Percentiles rank a stretch among this genome's conserved stretches.
Evolutionary conservation across 2,113 vertebrate species (phyloP).

Genomic region (Calyptomena viridis): DNA sequence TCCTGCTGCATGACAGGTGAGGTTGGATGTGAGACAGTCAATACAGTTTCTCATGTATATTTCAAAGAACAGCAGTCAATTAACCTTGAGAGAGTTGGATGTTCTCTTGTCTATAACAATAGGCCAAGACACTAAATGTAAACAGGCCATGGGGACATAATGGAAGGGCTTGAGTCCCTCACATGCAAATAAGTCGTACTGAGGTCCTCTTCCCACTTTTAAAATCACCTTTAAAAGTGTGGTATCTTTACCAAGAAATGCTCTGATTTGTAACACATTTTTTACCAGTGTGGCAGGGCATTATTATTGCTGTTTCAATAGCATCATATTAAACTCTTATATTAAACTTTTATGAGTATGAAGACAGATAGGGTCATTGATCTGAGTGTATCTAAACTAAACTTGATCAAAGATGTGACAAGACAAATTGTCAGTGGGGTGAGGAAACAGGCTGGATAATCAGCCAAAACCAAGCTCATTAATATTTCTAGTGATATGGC

Average conservation of each 20-base stretch:
- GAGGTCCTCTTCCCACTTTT: not conserved
- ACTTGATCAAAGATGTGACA: not conserved
- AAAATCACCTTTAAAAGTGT: not conserved
- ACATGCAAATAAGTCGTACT: not conserved
- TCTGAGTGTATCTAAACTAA: not conserved
- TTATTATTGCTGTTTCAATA: not conserved
- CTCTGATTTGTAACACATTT: not conserved
- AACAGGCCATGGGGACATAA: not conserved
- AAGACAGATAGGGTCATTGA: not conserved
- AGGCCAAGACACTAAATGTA: not conserved
- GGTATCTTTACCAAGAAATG: not conserved
- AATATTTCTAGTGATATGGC: not conserved
- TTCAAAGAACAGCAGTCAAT: conserved; percentile 73
- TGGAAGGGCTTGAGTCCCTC: not conserved
- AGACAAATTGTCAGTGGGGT: not conserved
- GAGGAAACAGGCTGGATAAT: not conserved
- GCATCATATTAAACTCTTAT: not conserved
- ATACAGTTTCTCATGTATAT: conserved; percentile 69
- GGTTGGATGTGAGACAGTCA: conserved; percentile 56
- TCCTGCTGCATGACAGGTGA: conserved; percentile 58
- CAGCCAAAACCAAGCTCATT: not conserved
- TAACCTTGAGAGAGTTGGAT: conserved; percentile 69
- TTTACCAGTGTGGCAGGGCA: not conserved
- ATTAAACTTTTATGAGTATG: not conserved
- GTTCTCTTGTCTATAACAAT: conserved; percentile 50